Base-by-base conservation (phyloP, 1,140 invertebrate species). In the Drosophila grimshawi region DNA sequence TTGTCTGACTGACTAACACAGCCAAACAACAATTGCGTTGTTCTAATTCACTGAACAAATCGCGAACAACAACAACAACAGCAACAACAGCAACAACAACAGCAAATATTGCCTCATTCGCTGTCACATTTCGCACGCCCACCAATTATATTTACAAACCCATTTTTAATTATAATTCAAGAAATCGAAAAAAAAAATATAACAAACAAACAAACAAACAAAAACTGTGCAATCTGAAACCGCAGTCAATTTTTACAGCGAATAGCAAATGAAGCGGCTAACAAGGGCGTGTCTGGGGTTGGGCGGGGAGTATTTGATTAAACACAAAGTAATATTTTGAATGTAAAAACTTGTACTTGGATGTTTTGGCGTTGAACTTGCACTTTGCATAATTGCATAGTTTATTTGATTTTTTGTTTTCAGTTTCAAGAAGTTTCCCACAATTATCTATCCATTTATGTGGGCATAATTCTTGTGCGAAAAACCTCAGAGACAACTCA, bases 111-210 rank as follows among this genome's bases (percentile, higher is more conserved):
- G 78, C 68, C 76, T 77, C 76, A 83, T 68, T 80, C 48, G 48
- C 32, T 11, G 41, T 70, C 53, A n/a, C 66, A 71, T 61, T 67
- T 76, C 81, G 41, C 79, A 88, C 83, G 83, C 83, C 83, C 83
- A 56, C 64, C 76, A 86, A 86, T 86, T 86, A 86, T 88, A 86
- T 80, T 86, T 86, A 88, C 83, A 86, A 86, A 88, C 64, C 52
- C 76, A 86, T 86, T 75, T 60, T 86, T 80, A 86, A 88, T 88
- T 86, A 88, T 88, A 86, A 86, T 83, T 88, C 53, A 72, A 77
- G 60, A 76, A 30, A 19, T 8, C 11, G 3, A 8, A 5, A 57
- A 48, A 43, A 52, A 46, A 46, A 41, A 48, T n/a, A n/a, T n/a
- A n/a, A n/a, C n/a, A 27, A 45, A 61, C 27, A 45, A 37, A 33